A percentile compares a stretch with the other conserved stretches of the same genome.
Evolutionary conservation across 2,797 vertebrate genomes (phyloP).

Genomic region (Peromyscus aztecus): DNA sequence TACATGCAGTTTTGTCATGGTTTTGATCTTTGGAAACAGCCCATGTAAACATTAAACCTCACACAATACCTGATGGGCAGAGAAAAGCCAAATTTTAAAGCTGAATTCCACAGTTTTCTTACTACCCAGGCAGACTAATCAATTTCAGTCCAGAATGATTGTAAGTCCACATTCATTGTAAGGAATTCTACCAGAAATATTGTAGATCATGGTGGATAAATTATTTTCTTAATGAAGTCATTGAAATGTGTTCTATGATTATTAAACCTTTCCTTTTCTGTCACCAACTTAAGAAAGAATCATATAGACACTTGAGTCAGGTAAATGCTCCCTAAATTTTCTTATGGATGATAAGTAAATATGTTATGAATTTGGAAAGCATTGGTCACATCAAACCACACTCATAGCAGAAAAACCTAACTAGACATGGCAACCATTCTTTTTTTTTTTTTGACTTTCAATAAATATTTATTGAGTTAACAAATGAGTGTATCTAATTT

Average conservation of each 20-base stretch:
- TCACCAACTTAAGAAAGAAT: background rate
- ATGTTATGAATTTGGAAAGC: background rate
- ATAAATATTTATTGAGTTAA: no score
- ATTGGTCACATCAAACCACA: background rate
- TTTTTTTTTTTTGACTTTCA: no score
- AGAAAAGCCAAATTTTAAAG: background rate
- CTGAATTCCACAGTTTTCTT: background rate
- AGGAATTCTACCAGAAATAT: background rate
- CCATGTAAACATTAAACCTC: background rate
- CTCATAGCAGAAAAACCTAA: background rate
- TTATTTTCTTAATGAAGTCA: background rate
- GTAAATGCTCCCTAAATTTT: background rate
- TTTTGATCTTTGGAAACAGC: background rate
- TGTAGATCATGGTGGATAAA: background rate
- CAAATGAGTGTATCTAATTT: no score
- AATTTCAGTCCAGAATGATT: background rate
- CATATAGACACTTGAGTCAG: background rate
- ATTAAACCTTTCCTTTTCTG: conserved; percentile 46
- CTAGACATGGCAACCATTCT: background rate
- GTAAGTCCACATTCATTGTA: background rate
- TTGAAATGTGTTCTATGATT: background rate
- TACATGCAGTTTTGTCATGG: background rate
- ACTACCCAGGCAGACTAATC: background rate
- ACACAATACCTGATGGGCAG: background rate
- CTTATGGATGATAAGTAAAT: background rate